Percentiles rank a stretch among this genome's conserved stretches.
phyloP scores from a whole-genome alignment of 2,888 invertebrate genomes.

The Pyrrhosoma nymphula region DNA sequence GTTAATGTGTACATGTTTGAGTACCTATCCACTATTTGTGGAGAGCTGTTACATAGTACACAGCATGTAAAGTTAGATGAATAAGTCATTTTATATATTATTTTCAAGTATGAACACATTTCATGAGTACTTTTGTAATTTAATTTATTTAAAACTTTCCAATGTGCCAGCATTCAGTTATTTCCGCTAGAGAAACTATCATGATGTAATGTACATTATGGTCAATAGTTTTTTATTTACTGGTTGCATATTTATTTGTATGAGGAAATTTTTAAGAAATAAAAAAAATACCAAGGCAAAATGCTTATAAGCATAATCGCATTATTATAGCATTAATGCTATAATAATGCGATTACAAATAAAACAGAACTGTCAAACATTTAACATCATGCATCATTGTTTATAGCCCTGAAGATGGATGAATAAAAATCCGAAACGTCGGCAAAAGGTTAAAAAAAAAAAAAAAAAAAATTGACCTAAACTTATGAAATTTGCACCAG shows the following conservation, averaged over 20 bases:
- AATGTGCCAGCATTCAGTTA: background rate
- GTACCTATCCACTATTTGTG: background rate
- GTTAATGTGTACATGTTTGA: conserved; percentile 37
- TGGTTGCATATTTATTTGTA: conserved; percentile 24
- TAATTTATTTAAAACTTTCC: conserved; percentile 24
- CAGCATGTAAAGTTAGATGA: conserved; percentile 15
- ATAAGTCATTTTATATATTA: background rate
- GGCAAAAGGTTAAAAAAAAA: too few relatives aligned
- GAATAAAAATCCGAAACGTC: too few relatives aligned
- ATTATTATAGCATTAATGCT: too few relatives aligned
- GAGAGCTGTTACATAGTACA: background rate
- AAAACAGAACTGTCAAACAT: too few relatives aligned
- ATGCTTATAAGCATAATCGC: too few relatives aligned
- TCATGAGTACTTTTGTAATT: background rate
- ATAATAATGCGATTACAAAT: too few relatives aligned
- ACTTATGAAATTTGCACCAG: too few relatives aligned
- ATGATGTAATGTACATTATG: background rate
- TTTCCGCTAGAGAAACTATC: background rate
- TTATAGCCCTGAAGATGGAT: too few relatives aligned
- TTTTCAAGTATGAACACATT: conserved; percentile 33
- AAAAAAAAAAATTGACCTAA: too few relatives aligned
- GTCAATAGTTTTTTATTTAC: conserved; percentile 5
- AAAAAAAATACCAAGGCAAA: background rate
- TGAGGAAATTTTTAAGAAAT: conserved; percentile 49
- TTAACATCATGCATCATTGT: too few relatives aligned